These are phyloP conservation scores for Bradysia coprophila DNA, from an alignment of 1,140 invertebrate species.

Conservation along the genomic window DNA sequence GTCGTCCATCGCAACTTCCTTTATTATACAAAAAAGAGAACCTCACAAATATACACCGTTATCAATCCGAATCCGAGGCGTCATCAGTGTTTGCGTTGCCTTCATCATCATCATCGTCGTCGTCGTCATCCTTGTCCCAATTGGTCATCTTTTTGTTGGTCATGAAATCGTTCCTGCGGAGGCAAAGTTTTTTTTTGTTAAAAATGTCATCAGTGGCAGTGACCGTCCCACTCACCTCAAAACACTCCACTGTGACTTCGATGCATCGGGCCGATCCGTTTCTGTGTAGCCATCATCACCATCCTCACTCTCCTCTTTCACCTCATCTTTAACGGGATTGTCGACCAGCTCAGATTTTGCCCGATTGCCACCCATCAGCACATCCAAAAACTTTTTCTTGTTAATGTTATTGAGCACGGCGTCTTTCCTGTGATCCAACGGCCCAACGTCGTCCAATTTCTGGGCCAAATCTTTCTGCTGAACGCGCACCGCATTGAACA, in stretches of 20 bases:
- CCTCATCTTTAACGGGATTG: conserved; percentile 27
- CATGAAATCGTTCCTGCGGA: conserved; percentile 71
- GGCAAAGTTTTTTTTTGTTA: conserved; percentile 33
- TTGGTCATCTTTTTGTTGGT: conserved; percentile 77
- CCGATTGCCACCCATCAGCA: conserved; percentile 47
- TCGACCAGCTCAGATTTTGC: conserved; percentile 39
- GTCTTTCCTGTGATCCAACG: conserved; percentile 62
- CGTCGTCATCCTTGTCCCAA: conserved; percentile 53
- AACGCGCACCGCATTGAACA: conserved; percentile 76
- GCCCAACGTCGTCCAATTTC: conserved; percentile 50
- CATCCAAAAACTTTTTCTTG: conserved; percentile 64
- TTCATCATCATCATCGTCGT: conserved; percentile 7
- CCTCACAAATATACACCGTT: too few relatives aligned
- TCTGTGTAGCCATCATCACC: conserved; percentile 12
- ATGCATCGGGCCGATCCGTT: too few relatives aligned
- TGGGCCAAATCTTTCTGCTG: conserved; percentile 63
- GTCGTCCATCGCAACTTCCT: too few relatives aligned
- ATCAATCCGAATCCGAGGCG: background rate
- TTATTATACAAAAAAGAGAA: too few relatives aligned
- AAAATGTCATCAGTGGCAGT: background rate
- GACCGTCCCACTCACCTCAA: conserved; percentile 20
- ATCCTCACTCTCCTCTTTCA: conserved; percentile 24
- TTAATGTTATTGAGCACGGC: conserved; percentile 65
- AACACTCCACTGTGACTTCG: conserved; percentile 30
- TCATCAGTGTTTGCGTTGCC: background rate